These are phyloP conservation scores for Pelodytes ibericus DNA, from an alignment of 2,797 vertebrate genomes.

Conservation along the genomic window DNA sequence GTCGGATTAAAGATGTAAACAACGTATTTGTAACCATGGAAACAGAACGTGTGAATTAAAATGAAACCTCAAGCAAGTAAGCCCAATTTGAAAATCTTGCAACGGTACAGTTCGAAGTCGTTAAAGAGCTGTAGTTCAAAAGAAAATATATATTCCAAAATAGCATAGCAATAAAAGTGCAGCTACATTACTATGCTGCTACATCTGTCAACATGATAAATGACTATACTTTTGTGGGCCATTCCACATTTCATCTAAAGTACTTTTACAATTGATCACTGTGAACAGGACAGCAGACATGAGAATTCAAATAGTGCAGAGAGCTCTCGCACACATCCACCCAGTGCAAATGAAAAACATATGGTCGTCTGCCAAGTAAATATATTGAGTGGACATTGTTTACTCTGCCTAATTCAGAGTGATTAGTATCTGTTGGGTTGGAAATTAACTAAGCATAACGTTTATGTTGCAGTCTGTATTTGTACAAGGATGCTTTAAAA, in stretches of 20 bases:
- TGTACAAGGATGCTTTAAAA: no score
- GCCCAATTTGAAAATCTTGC: conserved; percentile 6
- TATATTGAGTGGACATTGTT: conserved; percentile 25
- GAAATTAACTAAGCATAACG: conserved; percentile 9
- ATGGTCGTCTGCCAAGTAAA: conserved; percentile 29
- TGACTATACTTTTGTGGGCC: conserved; percentile 20
- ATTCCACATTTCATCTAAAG: conserved; percentile 29
- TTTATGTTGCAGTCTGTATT: conserved; percentile 22
- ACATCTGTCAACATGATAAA: conserved; percentile 42
- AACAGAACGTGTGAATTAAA: conserved; percentile 3
- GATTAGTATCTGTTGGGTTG: conserved; percentile 24
- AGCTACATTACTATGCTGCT: conserved; percentile 15
- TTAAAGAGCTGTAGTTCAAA: background rate
- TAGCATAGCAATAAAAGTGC: conserved; percentile 5
- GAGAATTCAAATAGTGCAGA: conserved; percentile 5
- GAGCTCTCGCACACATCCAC: conserved; percentile 30
- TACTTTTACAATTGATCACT: conserved; percentile 42
- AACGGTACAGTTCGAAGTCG: conserved; percentile 8
- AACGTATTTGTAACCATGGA: conserved; percentile 16
- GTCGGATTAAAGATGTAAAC: conserved; percentile 7
- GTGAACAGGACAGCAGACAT: conserved; percentile 20
- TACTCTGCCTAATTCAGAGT: conserved; percentile 22
- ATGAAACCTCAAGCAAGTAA: conserved; percentile 4
- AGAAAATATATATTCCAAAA: conserved; percentile 15
- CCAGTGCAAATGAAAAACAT: conserved; percentile 42